These are phyloP conservation scores for Struthidea cinerea DNA, from an alignment of 2,113 vertebrate species.

Conservation along the genomic window DNA sequence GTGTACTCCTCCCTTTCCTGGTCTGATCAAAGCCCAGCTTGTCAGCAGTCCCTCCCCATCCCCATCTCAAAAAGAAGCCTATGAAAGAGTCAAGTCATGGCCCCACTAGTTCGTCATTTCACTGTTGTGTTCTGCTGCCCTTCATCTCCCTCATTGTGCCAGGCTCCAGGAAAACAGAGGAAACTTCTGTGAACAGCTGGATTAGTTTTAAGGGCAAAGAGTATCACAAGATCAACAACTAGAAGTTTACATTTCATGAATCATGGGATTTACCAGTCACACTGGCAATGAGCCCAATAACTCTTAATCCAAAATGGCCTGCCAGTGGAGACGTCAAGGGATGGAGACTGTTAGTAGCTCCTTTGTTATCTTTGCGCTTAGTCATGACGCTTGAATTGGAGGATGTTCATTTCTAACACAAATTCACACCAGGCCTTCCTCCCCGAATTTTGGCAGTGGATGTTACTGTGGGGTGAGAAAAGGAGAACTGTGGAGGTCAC, in stretches of 20 bases:
- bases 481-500: neutral
- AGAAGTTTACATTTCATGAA: slow-evolving; percentile 41
- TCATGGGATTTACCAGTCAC: slow-evolving; percentile 29
- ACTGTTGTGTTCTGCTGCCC: neutral
- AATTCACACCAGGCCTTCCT: neutral
- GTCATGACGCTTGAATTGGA: neutral
- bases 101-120: neutral
- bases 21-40: neutral
- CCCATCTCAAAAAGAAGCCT: neutral
- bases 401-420: neutral
- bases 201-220: slow-evolving; percentile 38
- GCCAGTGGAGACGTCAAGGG: neutral
- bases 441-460: neutral
- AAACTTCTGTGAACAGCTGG: slow-evolving; percentile 25
- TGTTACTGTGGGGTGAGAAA: neutral
- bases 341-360: neutral
- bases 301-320: slow-evolving; percentile 22
- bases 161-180: neutral
- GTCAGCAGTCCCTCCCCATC: neutral
- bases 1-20: neutral
- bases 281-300: slow-evolving; percentile 10
- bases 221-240: slow-evolving; percentile 53
- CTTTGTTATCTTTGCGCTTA: neutral
- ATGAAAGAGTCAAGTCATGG: neutral
- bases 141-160: neutral